phyloP scores from a whole-genome alignment of 1,140 invertebrate species.

The Eciton burchellii region DNA sequence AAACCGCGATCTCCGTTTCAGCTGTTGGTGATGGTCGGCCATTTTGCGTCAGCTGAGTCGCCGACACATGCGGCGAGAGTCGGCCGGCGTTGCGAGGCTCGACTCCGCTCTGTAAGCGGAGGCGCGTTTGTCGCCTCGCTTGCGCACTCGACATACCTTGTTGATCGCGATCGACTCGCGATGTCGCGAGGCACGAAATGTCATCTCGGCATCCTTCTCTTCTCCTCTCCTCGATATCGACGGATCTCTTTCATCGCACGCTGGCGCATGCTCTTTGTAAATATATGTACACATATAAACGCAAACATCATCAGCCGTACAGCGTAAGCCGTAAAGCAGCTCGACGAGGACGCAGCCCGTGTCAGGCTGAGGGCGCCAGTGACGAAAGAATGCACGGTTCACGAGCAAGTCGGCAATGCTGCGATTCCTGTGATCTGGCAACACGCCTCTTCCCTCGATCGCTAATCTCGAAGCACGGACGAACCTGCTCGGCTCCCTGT shows the following conservation, averaged over 20 bases:
- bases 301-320: background rate
- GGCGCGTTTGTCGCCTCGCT: background rate
- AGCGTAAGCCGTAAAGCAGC: no score
- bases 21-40: conserved; percentile 70
- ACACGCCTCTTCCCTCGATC: no score
- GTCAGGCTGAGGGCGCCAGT: conserved; percentile 76
- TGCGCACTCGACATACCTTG: background rate
- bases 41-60: conserved; percentile 75
- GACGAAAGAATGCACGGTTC: conserved; percentile 73
- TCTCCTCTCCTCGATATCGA: no score
- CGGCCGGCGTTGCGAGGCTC: background rate
- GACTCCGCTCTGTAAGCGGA: background rate
- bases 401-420: background rate
- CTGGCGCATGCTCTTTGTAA: no score
- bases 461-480: no score
- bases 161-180: no score
- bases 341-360: conserved; percentile 41
- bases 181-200: no score
- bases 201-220: no score
- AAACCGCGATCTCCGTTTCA: conserved; percentile 62
- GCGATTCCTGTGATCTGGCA: conserved; percentile 27
- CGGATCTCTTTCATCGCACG: no score
- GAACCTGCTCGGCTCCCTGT: no score
- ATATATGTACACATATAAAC: background rate
- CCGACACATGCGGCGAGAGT: conserved; percentile 67